These are phyloP conservation scores for Scatophagus argus DNA, from an alignment of 2,113 vertebrate species.

Conservation along the genomic window DNA sequence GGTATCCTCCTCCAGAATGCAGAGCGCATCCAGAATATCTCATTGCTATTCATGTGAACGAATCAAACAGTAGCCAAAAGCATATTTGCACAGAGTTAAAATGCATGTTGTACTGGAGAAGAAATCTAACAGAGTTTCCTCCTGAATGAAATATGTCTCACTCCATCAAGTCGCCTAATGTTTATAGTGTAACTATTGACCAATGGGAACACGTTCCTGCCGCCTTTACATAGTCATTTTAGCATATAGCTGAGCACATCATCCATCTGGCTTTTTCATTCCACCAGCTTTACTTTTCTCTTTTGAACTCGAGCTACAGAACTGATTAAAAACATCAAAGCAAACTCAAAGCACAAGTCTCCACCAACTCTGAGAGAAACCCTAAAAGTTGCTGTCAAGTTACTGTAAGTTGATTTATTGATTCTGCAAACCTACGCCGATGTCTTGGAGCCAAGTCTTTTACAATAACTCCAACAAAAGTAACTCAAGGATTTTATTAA, in stretches of 20 bases:
- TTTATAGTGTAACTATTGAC: constrained; percentile 4
- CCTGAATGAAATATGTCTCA: constrained; percentile 9
- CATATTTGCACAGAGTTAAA: constrained; percentile 63
- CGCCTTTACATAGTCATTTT: not conserved
- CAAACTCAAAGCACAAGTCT: not conserved
- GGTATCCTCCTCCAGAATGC: constrained; percentile 48
- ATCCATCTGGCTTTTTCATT: not conserved
- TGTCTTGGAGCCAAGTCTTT: not conserved
- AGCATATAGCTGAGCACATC: not conserved
- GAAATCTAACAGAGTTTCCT: constrained; percentile 26
- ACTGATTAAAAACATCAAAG: constrained; percentile 37
- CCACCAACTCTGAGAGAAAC: not conserved
- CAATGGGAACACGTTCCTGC: not conserved
- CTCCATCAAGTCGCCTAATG: constrained; percentile 12
- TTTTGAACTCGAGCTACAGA: constrained; percentile 17
- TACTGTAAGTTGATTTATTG: not conserved
- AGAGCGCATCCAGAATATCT: constrained; percentile 48
- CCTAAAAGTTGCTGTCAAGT: constrained; percentile 2
- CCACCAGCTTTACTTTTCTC: constrained; percentile 9
- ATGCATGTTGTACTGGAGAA: constrained; percentile 8
- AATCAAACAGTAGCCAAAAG: constrained; percentile 62
- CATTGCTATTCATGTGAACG: constrained; percentile 66
- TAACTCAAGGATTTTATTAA: not conserved
- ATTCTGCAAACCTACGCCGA: not conserved
- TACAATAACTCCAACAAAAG: not conserved